Conservation (phyloP, 2,797 vertebrate genomes). For the Silurus aristotelis region DNA sequence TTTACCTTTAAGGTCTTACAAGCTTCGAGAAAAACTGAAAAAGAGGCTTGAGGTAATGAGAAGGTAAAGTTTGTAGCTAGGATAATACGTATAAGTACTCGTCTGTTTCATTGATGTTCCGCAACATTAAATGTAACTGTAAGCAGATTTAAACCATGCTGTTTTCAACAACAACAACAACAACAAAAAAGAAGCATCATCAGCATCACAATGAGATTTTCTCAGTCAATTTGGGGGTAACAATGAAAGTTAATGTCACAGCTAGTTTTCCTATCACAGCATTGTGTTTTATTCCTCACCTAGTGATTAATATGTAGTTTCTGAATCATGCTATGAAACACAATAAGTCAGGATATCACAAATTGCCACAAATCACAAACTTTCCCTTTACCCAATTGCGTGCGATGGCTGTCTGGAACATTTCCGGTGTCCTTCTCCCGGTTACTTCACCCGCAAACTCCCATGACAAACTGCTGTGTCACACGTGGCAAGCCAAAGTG, state of each 20-base stretch:
- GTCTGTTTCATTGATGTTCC: background rate
- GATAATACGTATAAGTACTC: background rate
- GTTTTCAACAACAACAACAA: too few relatives aligned
- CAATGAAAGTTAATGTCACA: background rate
- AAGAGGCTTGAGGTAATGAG: background rate
- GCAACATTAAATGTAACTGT: background rate
- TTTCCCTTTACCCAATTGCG: constrained; percentile 25
- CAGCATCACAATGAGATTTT: too few relatives aligned
- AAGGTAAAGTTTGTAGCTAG: background rate
- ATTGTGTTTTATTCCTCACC: constrained; percentile 2
- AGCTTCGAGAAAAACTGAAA: background rate
- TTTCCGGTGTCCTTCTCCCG: constrained; percentile 62
- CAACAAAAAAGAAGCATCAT: too few relatives aligned
- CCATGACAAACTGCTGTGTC: constrained; percentile 28
- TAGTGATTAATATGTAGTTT: background rate
- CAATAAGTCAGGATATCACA: background rate
- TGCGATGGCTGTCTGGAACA: constrained; percentile 68
- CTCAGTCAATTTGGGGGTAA: background rate
- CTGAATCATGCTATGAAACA: background rate
- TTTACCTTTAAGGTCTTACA: background rate
- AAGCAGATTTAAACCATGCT: background rate
- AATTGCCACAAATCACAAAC: background rate
- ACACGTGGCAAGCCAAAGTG: constrained; percentile 25
- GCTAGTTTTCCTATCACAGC: background rate
- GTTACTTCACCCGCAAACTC: constrained; percentile 2